Conservation (phyloP, 1,140 invertebrate species). For the Temnothorax nylanderi region DNA sequence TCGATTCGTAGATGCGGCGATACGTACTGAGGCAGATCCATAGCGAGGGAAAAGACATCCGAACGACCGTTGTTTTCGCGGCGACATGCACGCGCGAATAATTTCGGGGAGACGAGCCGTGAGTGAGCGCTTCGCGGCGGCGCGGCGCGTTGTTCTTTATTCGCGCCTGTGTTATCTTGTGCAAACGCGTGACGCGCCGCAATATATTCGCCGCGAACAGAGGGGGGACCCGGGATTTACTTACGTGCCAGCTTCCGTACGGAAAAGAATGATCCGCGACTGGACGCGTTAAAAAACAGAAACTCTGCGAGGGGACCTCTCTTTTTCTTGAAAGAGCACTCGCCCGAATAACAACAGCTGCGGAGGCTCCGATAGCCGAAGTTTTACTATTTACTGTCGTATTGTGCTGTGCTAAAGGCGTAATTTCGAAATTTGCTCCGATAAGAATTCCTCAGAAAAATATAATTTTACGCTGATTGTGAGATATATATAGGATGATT, state of each 20-base stretch:
- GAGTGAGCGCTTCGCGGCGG: not conserved
- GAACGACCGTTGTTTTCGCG: not conserved
- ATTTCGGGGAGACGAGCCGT: not conserved
- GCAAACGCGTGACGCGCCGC: conserved; percentile 1
- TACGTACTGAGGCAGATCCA: not conserved
- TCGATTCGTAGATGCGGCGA: not conserved
- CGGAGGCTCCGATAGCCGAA: no score
- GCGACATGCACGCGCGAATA: not conserved
- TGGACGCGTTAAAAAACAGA: not conserved
- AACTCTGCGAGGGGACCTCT: not conserved
- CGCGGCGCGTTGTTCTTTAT: not conserved
- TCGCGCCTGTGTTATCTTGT: conserved; percentile 25
- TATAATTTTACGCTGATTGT: not conserved
- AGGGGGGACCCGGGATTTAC: not conserved
- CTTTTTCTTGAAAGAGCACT: not conserved
- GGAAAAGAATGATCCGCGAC: not conserved
- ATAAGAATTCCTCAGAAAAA: not conserved
- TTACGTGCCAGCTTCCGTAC: not conserved
- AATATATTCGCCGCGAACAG: not conserved
- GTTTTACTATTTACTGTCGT: no score
- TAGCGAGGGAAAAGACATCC: not conserved
- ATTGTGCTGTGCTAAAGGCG: not conserved
- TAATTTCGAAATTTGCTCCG: not conserved
- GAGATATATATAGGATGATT: no score
- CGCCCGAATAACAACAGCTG: not conserved